Evolutionary conservation across 1,140 invertebrate species (phyloP), one percentile per base, ranked within the genome.

Genomic region (Drosophila arawakana): DNA sequence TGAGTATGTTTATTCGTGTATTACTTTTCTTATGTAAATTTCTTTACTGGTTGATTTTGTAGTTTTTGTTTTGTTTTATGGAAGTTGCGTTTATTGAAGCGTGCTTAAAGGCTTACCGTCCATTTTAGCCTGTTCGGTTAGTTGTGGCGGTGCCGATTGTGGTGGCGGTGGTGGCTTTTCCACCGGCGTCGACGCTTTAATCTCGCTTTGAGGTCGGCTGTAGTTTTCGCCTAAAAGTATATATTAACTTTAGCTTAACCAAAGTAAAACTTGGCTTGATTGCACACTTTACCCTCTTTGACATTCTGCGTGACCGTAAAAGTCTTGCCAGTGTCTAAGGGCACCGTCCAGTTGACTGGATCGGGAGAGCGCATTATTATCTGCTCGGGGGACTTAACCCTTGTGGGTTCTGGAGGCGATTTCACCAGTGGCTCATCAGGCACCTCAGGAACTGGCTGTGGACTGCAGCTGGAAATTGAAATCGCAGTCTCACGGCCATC

Each of bases 281-380:
- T 44, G 93, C 93, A 96, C 93, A 96, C 96, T 92, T 95, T 95
- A 97, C 97, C 97, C 94, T 96, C 96, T 93, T 96, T 95, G 76
- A 97, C 96, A 93, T 97, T 97, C 93, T 97, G 97, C 39, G 97
- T 97, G 75, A 97, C 97, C 47, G 97, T 97, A 93, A 98, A 97
- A 7, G 97, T 97, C 94, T 97, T 97, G 70, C 97, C 97, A 68
- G 97, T 98, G 92, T 98, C 97, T 76, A 98, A 94, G 52, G 97
- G 97, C 63, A 98, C 97, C 18, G 97, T 98, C 97, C 97, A 98
- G 92, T 98, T 98, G 82, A 98, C 97, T 58, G 97, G 97, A 93
- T 97, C 97, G 6, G 97, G 97, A 8, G 97, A 97, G 55, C 97
- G 95, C 95, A 98, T 96, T 81, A 97, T 95, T 93, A 97, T 96